Conservation (phyloP, 1,140 invertebrate genomes). For the Venturia canescens region DNA sequence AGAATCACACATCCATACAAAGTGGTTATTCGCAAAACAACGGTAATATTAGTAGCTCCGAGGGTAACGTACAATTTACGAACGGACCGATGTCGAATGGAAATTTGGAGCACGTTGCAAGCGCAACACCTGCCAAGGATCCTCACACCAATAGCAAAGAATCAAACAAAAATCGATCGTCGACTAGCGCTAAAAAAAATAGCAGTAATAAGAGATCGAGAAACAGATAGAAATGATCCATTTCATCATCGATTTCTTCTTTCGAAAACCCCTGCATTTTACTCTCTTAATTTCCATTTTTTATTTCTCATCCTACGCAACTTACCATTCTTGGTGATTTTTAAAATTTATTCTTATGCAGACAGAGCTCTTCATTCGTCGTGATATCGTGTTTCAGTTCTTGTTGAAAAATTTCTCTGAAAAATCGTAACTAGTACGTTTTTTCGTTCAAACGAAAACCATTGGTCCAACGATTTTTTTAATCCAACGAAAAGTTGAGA, state of each 20-base stretch:
- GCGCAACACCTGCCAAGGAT: slow-evolving; percentile 75
- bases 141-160: slow-evolving; percentile 80
- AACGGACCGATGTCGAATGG: slow-evolving; percentile 79
- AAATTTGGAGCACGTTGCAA: slow-evolving; percentile 74
- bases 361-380: background rate
- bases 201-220: slow-evolving; percentile 83
- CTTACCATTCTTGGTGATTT: background rate
- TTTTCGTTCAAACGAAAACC: too few species aligned
- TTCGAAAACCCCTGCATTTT: slow-evolving; percentile 3
- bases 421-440: too few species aligned
- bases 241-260: slow-evolving; percentile 27
- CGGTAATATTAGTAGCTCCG: slow-evolving; percentile 79
- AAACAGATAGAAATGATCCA: slow-evolving; percentile 78
- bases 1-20: slow-evolving; percentile 83
- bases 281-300: background rate
- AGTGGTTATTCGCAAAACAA: slow-evolving; percentile 80
- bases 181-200: slow-evolving; percentile 80
- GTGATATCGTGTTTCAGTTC: too few species aligned
- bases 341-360: background rate
- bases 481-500: too few species aligned
- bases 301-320: slow-evolving; percentile 13
- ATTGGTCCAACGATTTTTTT: too few species aligned
- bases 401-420: too few species aligned
- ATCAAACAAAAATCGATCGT: slow-evolving; percentile 79
- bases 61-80: slow-evolving; percentile 82